Evolutionary conservation across 2,797 vertebrate species (phyloP).

Genomic region (Aulostomus chinensis): DNA sequence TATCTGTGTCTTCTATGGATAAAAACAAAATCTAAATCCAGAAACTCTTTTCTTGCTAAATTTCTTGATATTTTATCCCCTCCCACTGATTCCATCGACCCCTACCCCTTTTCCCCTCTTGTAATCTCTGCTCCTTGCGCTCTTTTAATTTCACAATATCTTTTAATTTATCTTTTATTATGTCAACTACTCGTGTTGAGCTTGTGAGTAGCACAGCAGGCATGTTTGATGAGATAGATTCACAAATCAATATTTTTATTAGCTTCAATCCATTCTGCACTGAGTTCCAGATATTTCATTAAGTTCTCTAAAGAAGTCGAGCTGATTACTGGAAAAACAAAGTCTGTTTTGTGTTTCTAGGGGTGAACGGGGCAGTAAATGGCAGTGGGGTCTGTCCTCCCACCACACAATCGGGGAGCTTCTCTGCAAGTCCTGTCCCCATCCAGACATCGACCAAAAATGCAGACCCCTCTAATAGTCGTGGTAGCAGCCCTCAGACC

Average conservation of each 20-base stretch:
- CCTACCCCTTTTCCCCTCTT: slow-evolving; percentile 18
- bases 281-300: slow-evolving; percentile 60
- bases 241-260: slow-evolving; percentile 73
- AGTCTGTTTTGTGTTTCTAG: slow-evolving; percentile 68
- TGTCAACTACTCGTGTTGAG: slow-evolving; percentile 70
- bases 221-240: slow-evolving; percentile 69
- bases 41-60: slow-evolving; percentile 48
- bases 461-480: slow-evolving; percentile 77
- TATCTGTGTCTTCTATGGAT: slow-evolving; percentile 9
- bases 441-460: slow-evolving; percentile 80
- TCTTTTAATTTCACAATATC: slow-evolving; percentile 74
- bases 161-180: slow-evolving; percentile 78
- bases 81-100: slow-evolving; percentile 59
- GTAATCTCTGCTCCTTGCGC: slow-evolving; percentile 61
- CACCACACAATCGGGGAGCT: slow-evolving; percentile 80
- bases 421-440: slow-evolving; percentile 79
- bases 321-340: slow-evolving; percentile 27
- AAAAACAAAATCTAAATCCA: slow-evolving; percentile 42
- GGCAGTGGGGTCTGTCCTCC: slow-evolving; percentile 85
- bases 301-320: slow-evolving; percentile 42
- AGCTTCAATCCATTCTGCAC: slow-evolving; percentile 46
- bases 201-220: slow-evolving; percentile 46
- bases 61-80: slow-evolving; percentile 62
- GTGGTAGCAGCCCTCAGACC: slow-evolving; percentile 82
- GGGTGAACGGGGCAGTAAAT: slow-evolving; percentile 93